Evolutionary conservation across 1,140 invertebrate species (phyloP), one percentile per base, ranked within the genome.

Genomic region (Daktulosphaira vitifoliae): DNA sequence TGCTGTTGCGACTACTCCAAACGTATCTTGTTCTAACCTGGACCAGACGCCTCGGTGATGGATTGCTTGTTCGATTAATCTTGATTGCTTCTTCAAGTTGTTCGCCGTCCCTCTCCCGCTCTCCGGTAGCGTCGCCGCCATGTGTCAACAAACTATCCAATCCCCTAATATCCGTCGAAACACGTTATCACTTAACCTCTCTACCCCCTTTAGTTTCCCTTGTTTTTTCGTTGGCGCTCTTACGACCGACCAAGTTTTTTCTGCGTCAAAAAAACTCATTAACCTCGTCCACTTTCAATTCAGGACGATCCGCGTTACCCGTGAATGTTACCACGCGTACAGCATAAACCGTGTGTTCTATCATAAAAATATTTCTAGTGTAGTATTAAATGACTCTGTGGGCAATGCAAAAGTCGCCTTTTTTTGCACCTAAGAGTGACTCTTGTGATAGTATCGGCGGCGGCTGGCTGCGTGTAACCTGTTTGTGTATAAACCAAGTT

Each of bases 51-150:
- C 56, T 62, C 56, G 39, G 56, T 62, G 56, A 62, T 62, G 56
- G 56, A 62, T 62, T 62, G 56, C 56, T 62, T 62, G 56, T 62
- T 62, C 56, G 56, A 62, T 62, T 62, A 62, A 62, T 62, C 56
- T 62, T 62, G 56, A 62, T 62, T 62, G 56, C 56, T 62, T 62
- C 56, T 62, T 62, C 56, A 62, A 62, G 56, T 62, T 62, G 56
- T 62, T 62, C 9, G 42, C 56, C 16, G 13, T 33, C 29, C 29
- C 29, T 11, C 29, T 11, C 11, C 5, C 42, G 29, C 56, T 62
- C 15, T 25, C 56, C 56, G 29, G 5, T 33, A 5, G 29, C 11
- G 5, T 11, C 5, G 29, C 29, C 42, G 42, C 54, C 54, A 59
- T 59, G 54, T 59, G 54, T 62, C 56, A 48, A 62, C 56, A 62